These are phyloP conservation scores for Peromyscus leucopus DNA, from an alignment of 2,113 vertebrate genomes.

Conservation along the genomic window DNA sequence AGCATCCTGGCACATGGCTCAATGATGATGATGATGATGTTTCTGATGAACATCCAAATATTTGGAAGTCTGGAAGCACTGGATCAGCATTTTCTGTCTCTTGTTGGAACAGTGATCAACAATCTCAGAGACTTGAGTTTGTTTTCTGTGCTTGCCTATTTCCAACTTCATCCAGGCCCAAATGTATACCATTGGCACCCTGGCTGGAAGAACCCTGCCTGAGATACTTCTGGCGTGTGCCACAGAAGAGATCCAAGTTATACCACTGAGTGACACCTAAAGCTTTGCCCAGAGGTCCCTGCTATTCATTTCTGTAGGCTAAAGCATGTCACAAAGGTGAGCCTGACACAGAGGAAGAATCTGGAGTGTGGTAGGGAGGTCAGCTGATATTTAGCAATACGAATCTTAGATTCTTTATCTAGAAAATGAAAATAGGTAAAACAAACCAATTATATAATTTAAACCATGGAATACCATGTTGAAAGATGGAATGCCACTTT, in stretches of 20 bases:
- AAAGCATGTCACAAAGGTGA: neutral
- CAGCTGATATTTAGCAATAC: neutral
- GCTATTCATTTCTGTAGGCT: neutral
- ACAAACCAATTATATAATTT: neutral
- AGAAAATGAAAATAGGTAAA: conserved; percentile 19
- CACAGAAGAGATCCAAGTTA: neutral
- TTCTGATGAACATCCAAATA: neutral
- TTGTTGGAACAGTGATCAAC: neutral
- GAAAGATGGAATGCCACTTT: neutral
- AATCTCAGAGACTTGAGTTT: neutral
- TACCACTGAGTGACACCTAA: neutral
- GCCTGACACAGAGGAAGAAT: neutral
- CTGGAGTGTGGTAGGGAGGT: neutral
- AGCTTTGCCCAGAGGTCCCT: neutral
- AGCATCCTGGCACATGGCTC: neutral
- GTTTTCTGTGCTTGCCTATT: neutral
- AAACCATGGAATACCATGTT: neutral
- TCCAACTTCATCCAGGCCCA: neutral
- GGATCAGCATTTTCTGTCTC: neutral
- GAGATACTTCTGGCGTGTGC: neutral
- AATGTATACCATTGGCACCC: neutral
- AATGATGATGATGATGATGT: neutral
- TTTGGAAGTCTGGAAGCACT: conserved; percentile 32
- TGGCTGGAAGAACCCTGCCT: neutral
- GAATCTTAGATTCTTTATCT: conserved; percentile 29